phyloP scores from a whole-genome alignment of 2,888 invertebrate species.

The Microlaimidae sp. region DNA sequence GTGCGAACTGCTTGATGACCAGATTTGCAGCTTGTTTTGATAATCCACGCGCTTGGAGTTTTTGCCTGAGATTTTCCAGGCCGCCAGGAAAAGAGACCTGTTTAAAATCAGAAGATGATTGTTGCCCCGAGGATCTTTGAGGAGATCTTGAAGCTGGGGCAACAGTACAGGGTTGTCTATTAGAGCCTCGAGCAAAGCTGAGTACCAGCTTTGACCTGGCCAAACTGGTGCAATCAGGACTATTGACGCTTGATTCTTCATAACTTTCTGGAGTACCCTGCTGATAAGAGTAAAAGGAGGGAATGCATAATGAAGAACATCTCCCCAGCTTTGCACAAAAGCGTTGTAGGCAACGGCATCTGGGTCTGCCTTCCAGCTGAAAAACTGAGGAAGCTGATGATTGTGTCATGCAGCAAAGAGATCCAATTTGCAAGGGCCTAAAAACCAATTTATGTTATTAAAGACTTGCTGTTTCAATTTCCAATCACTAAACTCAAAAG shows the following conservation, averaged over 20 bases:
- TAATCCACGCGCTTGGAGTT: background rate
- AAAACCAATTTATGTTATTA: too few species aligned
- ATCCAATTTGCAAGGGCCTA: background rate
- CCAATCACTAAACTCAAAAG: too few species aligned
- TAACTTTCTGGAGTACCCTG: background rate
- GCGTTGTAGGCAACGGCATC: background rate
- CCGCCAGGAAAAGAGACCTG: background rate
- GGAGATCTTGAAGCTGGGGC: background rate
- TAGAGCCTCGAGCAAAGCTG: background rate
- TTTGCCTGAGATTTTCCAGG: background rate
- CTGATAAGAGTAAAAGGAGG: background rate
- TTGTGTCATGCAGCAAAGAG: background rate
- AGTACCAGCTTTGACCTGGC: background rate
- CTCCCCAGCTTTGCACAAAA: background rate
- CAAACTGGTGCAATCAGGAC: background rate
- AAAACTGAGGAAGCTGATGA: background rate
- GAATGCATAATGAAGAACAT: background rate
- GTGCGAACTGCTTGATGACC: background rate
- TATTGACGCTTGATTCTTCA: background rate
- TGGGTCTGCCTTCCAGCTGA: background rate
- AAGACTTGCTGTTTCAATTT: too few species aligned
- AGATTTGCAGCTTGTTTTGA: background rate
- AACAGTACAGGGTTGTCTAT: background rate
- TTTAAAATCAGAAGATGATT: background rate
- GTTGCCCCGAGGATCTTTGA: background rate